phyloP scores from a whole-genome alignment of 1,140 invertebrate species.

The Rhizoglyphus robini region DNA sequence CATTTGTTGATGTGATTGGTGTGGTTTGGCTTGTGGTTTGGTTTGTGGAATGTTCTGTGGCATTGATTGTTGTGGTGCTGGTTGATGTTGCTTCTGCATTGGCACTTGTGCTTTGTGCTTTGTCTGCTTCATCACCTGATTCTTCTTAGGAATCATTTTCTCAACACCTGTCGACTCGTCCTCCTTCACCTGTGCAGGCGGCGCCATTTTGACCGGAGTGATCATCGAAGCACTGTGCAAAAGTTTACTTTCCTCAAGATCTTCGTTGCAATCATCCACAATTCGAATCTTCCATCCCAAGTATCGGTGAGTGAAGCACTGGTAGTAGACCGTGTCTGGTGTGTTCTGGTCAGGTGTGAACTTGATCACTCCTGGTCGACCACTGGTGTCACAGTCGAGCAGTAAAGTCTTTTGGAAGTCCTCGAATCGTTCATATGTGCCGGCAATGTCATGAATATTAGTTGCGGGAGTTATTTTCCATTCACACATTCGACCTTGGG shows the following conservation, averaged over 20 bases:
- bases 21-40: not conserved
- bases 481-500: constrained; percentile 58
- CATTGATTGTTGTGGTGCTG: no score
- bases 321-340: constrained; percentile 67
- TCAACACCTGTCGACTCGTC: not conserved
- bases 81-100: not conserved
- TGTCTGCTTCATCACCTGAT: no score
- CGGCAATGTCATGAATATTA: constrained; percentile 42
- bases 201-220: not conserved
- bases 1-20: not conserved
- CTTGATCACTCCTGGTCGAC: constrained; percentile 55
- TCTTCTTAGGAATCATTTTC: not conserved
- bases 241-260: not conserved
- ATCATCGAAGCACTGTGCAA: not conserved
- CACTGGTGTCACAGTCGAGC: constrained; percentile 58
- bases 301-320: constrained; percentile 82
- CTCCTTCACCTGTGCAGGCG: not conserved
- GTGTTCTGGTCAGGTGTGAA: constrained; percentile 75
- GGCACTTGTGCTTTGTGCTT: not conserved
- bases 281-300: constrained; percentile 91
- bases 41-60: no score
- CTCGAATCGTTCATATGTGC: constrained; percentile 44
- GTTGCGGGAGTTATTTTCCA: constrained; percentile 42
- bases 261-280: constrained; percentile 50
- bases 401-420: constrained; percentile 70